Conservation (phyloP, 2,113 vertebrate genomes). For the Pogonocichla stellata region DNA sequence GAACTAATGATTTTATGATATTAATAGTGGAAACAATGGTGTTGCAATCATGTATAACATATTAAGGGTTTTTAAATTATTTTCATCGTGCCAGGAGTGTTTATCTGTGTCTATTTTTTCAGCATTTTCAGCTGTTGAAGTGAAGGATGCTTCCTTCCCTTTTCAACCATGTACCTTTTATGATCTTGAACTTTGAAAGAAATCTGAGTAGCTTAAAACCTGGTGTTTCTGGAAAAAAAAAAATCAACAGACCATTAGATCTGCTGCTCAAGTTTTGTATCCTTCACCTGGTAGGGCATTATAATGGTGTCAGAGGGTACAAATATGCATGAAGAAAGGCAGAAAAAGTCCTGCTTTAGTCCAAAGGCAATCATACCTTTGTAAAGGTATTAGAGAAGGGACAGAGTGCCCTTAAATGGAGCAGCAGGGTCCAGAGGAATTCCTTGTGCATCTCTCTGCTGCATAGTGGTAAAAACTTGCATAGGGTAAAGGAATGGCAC, state of each 20-base stretch:
- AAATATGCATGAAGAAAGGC: background rate
- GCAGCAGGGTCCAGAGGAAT: background rate
- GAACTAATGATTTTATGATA: background rate
- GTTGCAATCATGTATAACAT: background rate
- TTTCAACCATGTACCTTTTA: background rate
- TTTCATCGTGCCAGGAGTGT: background rate
- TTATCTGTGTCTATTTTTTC: background rate
- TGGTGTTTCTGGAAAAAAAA: background rate
- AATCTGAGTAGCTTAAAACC: background rate
- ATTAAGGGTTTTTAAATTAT: rapidly evolving
- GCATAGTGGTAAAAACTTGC: background rate
- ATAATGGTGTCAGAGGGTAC: background rate
- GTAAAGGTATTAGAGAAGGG: background rate
- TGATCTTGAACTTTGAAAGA: background rate
- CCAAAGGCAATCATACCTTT: background rate
- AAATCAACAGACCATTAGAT: background rate
- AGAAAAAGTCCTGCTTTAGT: background rate
- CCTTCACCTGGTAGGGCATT: background rate
- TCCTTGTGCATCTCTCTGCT: background rate
- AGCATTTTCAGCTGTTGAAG: background rate
- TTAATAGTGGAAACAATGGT: background rate
- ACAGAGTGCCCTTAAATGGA: background rate
- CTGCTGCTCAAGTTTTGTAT: background rate
- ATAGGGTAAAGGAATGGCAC: background rate
- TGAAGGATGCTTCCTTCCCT: background rate